Conservation (phyloP, 1,140 invertebrate genomes). For the Meloidogyne floridensis region DNA sequence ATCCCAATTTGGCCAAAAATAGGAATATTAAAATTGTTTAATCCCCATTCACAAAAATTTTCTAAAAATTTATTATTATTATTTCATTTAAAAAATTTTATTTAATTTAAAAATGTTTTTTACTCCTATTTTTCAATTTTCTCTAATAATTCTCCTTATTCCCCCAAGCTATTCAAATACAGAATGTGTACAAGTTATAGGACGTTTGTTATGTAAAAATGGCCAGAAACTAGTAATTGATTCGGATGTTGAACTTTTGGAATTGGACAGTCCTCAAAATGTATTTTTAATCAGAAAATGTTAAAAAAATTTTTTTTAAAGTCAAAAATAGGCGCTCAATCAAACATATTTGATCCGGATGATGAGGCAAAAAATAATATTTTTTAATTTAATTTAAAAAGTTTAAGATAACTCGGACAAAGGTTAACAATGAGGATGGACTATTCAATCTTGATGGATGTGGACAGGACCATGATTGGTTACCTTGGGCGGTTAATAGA, state of each 20-base stretch:
- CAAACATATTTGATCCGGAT: slow-evolving; percentile 49
- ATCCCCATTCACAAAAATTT: no score
- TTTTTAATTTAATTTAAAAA: neutral
- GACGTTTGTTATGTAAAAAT: slow-evolving; percentile 38
- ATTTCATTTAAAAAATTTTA: no score
- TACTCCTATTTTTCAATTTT: no score
- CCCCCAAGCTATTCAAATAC: slow-evolving; percentile 26
- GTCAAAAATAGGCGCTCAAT: neutral
- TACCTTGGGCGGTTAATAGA: neutral
- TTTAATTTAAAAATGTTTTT: no score
- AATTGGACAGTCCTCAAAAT: slow-evolving; percentile 45
- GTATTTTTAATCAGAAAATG: slow-evolving; percentile 23
- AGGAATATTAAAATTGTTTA: no score
- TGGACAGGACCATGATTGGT: slow-evolving; percentile 39
- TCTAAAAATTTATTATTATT: no score
- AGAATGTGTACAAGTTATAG: slow-evolving; percentile 49
- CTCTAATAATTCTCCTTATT: neutral
- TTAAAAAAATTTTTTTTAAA: neutral
- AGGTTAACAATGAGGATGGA: slow-evolving; percentile 33
- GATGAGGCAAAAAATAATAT: slow-evolving; percentile 40
- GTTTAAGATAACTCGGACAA: slow-evolving; percentile 31
- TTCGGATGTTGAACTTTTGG: slow-evolving; percentile 44
- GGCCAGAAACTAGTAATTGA: slow-evolving; percentile 43
- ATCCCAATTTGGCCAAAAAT: no score
- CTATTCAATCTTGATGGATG: slow-evolving; percentile 45